Evolutionary conservation across 2,797 vertebrate genomes (phyloP).

Genomic region (Acipenser transmontanus): DNA sequence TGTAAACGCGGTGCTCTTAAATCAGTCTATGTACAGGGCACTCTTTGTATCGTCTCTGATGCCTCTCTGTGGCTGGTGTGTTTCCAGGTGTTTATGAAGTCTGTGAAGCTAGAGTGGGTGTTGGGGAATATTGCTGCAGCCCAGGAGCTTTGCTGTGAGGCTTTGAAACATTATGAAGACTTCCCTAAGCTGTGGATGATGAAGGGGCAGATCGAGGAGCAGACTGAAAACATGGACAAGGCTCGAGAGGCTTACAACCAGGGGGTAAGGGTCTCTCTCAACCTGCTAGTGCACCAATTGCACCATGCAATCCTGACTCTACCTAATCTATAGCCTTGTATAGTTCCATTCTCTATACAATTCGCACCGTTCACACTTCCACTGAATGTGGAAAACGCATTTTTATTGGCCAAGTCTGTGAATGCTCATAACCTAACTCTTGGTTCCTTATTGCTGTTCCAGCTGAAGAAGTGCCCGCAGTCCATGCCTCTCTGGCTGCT

Average conservation of each 20-base stretch:
- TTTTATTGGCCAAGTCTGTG: too few species aligned
- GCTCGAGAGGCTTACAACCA: slow-evolving; percentile 93
- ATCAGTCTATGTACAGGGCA: too few species aligned
- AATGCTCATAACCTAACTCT: too few species aligned
- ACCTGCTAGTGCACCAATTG: too few species aligned
- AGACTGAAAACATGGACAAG: slow-evolving; percentile 76
- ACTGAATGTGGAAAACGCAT: too few species aligned
- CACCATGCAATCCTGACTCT: too few species aligned
- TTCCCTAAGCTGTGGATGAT: slow-evolving; percentile 99
- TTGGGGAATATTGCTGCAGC: slow-evolving; percentile 85
- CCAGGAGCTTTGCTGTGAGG: slow-evolving; percentile 88
- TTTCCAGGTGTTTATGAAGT: slow-evolving; percentile 94
- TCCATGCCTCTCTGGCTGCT: slow-evolving; percentile 85
- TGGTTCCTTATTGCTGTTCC: slow-evolving; percentile 1
- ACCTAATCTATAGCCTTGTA: too few species aligned
- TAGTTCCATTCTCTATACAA: too few species aligned
- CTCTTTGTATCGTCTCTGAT: too few species aligned
- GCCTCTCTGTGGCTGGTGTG: too few species aligned
- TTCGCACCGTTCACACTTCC: too few species aligned
- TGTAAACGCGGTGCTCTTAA: too few species aligned
- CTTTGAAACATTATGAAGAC: slow-evolving; percentile 89
- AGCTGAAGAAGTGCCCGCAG: slow-evolving; percentile 95
- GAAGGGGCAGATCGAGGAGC: slow-evolving; percentile 94
- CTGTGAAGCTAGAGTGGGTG: slow-evolving; percentile 96
- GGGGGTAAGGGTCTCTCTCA: slow-evolving; percentile 63